Percentiles rank a stretch among this genome's conserved stretches.
Conservation (phyloP, 2,888 invertebrate genomes). For the Aphodius granarius region DNA sequence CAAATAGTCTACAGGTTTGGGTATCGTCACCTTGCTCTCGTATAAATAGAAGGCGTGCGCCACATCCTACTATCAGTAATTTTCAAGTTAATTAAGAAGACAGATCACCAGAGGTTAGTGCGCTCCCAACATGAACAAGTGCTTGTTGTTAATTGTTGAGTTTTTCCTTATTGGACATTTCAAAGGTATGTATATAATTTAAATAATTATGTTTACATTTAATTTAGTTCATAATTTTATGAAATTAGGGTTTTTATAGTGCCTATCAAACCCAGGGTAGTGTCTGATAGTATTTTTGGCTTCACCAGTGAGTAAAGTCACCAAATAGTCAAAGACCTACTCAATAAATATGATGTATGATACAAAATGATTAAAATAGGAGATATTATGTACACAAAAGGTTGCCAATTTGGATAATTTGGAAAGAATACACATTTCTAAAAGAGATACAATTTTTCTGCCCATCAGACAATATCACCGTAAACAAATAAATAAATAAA, state of each 20-base stretch:
- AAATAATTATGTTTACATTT: neutral
- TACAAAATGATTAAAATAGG: too few species aligned
- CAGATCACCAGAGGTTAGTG: neutral
- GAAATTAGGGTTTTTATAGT: neutral
- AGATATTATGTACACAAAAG: too few species aligned
- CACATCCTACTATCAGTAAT: conserved; percentile 5
- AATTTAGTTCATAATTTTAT: too few species aligned
- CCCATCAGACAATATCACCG: too few species aligned
- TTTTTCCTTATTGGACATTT: conserved; percentile 21
- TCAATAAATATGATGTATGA: too few species aligned
- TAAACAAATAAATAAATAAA: conserved; percentile 1
- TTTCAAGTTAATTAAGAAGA: neutral
- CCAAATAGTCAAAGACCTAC: too few species aligned
- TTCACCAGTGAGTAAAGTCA: too few species aligned
- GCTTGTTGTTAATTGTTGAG: conserved; percentile 23
- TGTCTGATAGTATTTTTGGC: too few species aligned
- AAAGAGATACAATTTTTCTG: too few species aligned
- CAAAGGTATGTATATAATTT: conserved; percentile 20
- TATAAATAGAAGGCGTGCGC: conserved; percentile 20
- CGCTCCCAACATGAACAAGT: conserved; percentile 21
- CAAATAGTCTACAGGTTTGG: conserved; percentile 18
- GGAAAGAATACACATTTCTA: too few species aligned
- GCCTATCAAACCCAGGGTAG: too few species aligned
- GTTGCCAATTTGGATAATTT: too few species aligned
- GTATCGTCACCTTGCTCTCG: conserved; percentile 14